Evolutionary conservation across 1,140 invertebrate species (phyloP).

Genomic region (Brachionus paranguensis): DNA sequence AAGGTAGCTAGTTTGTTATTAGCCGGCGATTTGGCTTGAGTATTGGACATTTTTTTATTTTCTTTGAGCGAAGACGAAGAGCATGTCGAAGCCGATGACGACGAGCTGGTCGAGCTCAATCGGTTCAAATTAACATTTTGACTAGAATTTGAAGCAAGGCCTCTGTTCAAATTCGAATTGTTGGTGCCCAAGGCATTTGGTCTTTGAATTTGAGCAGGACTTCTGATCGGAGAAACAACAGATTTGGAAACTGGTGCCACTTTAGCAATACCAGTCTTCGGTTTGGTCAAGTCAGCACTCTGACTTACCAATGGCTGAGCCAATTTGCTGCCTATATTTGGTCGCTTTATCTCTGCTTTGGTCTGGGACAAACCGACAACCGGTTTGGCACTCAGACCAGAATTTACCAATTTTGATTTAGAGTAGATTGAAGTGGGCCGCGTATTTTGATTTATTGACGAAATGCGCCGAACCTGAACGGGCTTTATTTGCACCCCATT

Average conservation of each 20-base stretch:
- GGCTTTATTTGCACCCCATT: not conserved
- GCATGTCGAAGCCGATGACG: not conserved
- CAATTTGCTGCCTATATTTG: not conserved
- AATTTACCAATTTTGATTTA: not conserved
- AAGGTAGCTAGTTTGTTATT: not conserved
- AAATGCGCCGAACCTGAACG: not conserved
- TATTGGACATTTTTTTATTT: constrained; percentile 24
- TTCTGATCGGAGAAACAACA: not conserved
- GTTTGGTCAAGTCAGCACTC: not conserved
- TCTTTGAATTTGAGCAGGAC: not conserved
- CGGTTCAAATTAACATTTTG: constrained; percentile 17
- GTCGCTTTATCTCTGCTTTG: not conserved
- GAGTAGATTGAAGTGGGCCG: not conserved
- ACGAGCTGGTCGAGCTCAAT: constrained; percentile 4
- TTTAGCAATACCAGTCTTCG: not conserved
- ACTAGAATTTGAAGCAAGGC: not conserved
- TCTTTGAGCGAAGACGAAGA: constrained; percentile 27
- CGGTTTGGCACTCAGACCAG: not conserved
- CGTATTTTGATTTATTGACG: not conserved
- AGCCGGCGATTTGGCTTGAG: not conserved
- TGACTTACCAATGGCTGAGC: not conserved
- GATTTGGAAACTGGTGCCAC: not conserved
- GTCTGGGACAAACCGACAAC: not conserved
- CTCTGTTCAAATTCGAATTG: not conserved
- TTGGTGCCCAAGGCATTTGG: not conserved